phyloP scores from a whole-genome alignment of 2,888 invertebrate genomes.

The Orthosia gracilis region DNA sequence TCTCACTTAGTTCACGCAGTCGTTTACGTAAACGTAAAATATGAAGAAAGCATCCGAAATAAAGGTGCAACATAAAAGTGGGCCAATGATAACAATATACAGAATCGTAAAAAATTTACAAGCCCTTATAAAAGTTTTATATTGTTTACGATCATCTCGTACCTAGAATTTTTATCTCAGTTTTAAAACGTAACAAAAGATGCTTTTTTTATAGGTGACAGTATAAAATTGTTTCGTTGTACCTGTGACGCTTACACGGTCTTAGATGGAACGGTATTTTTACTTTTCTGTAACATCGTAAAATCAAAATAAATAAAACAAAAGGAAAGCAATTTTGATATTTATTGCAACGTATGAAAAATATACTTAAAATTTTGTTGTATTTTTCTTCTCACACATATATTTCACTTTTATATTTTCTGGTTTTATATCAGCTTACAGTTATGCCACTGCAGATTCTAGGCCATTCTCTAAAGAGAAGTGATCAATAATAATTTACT shows the following conservation, averaged over 20 bases:
- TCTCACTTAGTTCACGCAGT: conserved; percentile 76
- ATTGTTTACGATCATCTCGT: conserved; percentile 68
- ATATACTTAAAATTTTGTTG: background rate
- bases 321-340: conserved; percentile 2
- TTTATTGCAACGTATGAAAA: conserved; percentile 21
- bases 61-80: conserved; percentile 75
- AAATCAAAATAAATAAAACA: conserved; percentile 51
- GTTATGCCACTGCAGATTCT: background rate
- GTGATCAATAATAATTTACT: background rate
- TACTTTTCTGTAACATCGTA: conserved; percentile 26
- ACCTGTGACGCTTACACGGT: conserved; percentile 25
- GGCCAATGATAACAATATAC: conserved; percentile 75
- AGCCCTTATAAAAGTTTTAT: conserved; percentile 72
- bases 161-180: conserved; percentile 57
- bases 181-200: conserved; percentile 65
- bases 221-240: conserved; percentile 56
- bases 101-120: conserved; percentile 72
- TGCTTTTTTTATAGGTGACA: conserved; percentile 57
- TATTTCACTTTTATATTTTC: background rate
- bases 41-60: conserved; percentile 75
- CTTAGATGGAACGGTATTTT: conserved; percentile 16
- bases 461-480: background rate
- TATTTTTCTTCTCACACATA: background rate
- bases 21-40: conserved; percentile 76
- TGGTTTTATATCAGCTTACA: background rate